Base-by-base conservation (phyloP, 1,140 invertebrate genomes). In the Lithobius niger region DNA sequence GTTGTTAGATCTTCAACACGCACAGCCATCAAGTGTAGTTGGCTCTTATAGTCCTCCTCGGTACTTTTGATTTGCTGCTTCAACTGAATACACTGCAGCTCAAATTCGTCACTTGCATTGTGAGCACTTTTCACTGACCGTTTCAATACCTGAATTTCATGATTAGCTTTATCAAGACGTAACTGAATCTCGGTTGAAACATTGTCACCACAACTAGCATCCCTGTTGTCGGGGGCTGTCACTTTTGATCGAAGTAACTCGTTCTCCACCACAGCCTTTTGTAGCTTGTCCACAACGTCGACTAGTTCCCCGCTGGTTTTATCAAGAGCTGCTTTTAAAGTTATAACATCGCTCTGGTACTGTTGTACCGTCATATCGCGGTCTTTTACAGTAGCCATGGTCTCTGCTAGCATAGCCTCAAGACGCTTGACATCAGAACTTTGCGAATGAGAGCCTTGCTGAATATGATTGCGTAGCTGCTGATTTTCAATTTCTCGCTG, bases 1-100 rank as follows among this genome's bases (percentile, higher is more conserved):
- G 78, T 76, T 0, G 88, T 90, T 28, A 91, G 68, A 67, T 92
- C 87, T 64, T 89, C 80, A 40, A 91, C 82, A 25, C 86, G 76
- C n/a, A 80, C 81, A 1, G 82, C 84, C 83, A 90, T 86, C 55
- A 90, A 69, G 45, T 80, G 77, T 21, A 84, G 76, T 67, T 89
- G 84, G 0, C 82, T 79, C 54, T 82, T 76, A 62, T 84, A 80
- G 55, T 82, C 79, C 58, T 82, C 76, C 59, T 82, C 80, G 42
- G 78, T 68, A 2, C 80, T 66, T 57, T 82, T 79, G 58, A 83
- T 71, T 64, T 86, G 83, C 65, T 85, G 82, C 48, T 79, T 79
- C 28, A 87, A 71, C 27, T 80, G 80, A 55, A 84, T 77, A 60
- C 84, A 80, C 24, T 80, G 77, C 24, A 90, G 67, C 66, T 91